A percentile compares a stretch with the other conserved stretches of the same genome.
phyloP scores from a whole-genome alignment of 2,113 vertebrate species.

The Nothocercus nigrocapillus region DNA sequence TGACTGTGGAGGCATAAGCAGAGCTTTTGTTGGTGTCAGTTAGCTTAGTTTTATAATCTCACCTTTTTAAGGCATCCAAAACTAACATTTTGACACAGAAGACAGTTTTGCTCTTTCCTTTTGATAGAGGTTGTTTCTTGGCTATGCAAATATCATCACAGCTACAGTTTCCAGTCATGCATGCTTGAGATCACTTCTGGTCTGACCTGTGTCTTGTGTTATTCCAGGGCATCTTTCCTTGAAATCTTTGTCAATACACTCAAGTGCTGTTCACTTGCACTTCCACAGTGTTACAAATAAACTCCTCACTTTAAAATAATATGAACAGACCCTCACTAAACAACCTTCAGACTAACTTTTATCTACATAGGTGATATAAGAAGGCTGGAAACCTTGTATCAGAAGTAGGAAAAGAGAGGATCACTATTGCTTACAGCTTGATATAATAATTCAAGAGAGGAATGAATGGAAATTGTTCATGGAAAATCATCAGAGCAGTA shows the following conservation, averaged over 20 bases:
- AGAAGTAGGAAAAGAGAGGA: not conserved
- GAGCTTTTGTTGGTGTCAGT: not conserved
- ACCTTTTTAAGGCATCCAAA: slow-evolving; percentile 14
- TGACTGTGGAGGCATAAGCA: not conserved
- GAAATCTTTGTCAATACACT: not conserved
- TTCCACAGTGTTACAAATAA: not conserved
- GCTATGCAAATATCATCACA: slow-evolving; percentile 5
- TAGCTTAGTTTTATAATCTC: not conserved
- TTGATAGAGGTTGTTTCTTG: not conserved
- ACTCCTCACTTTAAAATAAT: not conserved
- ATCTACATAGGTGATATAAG: not conserved
- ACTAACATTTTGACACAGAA: not conserved
- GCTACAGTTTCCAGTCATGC: slow-evolving; percentile 13
- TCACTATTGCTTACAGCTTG: not conserved
- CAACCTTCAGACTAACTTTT: not conserved
- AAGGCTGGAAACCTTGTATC: not conserved
- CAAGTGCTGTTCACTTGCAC: not conserved
- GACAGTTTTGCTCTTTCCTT: not conserved
- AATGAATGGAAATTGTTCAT: not conserved
- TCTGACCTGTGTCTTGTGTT: not conserved
- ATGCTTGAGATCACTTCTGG: slow-evolving; percentile 2
- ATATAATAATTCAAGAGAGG: not conserved
- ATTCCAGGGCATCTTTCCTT: slow-evolving; percentile 13
- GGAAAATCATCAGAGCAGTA: not conserved
- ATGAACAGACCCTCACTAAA: not conserved